Base-by-base conservation (phyloP, 2,113 vertebrate genomes). In the Synchiropus splendidus region DNA sequence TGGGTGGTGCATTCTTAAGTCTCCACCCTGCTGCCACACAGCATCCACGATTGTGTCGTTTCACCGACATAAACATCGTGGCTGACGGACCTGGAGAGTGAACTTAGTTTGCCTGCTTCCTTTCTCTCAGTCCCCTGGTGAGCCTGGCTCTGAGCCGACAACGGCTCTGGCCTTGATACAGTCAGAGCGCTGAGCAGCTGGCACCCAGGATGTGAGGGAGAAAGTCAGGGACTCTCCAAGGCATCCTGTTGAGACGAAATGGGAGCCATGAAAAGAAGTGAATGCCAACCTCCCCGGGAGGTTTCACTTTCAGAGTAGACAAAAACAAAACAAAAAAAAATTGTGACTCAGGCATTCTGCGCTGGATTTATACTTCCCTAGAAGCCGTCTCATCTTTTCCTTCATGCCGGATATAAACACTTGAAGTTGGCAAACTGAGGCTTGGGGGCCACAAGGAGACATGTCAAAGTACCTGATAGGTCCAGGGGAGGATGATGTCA, bases 221-320 rank as follows among this genome's bases (percentile, higher is more conserved):
- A 66, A 54, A 70, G 33, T 43, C 27, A 39, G 72, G 72, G 71
- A 76, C 67, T 74, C 70, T 74, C 72, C 64, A 33, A 34, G 18
- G 43, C 36, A 62, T 41, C 59, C 40, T 30, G 17, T 31, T 61
- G 43, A 51, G 49, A 1, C 4, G 30, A 43, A 74, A 59, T 48
- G 57, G 36, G 33, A 44, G 13, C 2, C 1, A 38, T 51, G 44
- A 51, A 16, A 16, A 30, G 27, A 52, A 51, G 2, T 2, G 35
- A 33, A 48, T 43, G 45, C 16, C 1, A 15, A n/a, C 5, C 2
- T 30, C 10, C 6, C 1, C 35, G 10, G 18, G 18, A 16, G 3
- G n/a, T 8, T 12, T 10, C 12, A 4, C 11, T 43, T 12, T 4
- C 10, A 16, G 16, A 37, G 6, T 4, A 1, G 16, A 18, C 31